Conservation (phyloP, 2,113 vertebrate genomes). For the Epinephelus fuscoguttatus region DNA sequence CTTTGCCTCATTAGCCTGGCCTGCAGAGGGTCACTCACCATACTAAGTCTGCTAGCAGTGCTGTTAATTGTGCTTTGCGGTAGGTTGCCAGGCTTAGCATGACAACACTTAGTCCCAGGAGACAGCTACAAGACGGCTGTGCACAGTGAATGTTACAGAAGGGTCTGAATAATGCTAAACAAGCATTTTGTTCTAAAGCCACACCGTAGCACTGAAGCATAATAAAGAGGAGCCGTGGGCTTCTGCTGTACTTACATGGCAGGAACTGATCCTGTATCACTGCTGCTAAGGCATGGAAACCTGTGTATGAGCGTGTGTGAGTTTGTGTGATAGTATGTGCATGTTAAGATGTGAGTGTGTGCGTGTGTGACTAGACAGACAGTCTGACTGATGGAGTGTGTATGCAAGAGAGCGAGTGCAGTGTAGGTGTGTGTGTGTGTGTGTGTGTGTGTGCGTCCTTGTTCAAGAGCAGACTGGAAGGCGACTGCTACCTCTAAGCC, state of each 20-base stretch:
- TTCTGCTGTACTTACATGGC: conserved; percentile 60
- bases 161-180: conserved; percentile 43
- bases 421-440: not conserved
- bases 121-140: conserved; percentile 2
- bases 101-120: conserved; percentile 49
- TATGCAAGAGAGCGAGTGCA: conserved; percentile 7
- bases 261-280: conserved; percentile 57
- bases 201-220: conserved; percentile 36
- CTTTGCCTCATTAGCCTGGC: not conserved
- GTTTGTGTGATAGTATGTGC: not conserved
- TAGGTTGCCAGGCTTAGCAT: conserved; percentile 19
- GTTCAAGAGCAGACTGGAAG: conserved; percentile 56
- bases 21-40: conserved; percentile 10
- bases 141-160: conserved; percentile 37
- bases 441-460: conserved; percentile 51
- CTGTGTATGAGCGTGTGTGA: not conserved
- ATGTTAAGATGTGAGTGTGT: not conserved
- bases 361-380: not conserved
- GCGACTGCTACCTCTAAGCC: conserved; percentile 30
- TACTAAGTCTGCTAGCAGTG: conserved; percentile 9
- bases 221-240: conserved; percentile 47
- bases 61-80: conserved; percentile 49
- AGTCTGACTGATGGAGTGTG: not conserved
- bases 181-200: conserved; percentile 41
- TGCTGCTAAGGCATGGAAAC: conserved; percentile 39